A percentile compares a stretch with the other conserved stretches of the same genome.
Evolutionary conservation across 2,888 invertebrate species (phyloP).

Genomic region (Cordilura impudica): DNA sequence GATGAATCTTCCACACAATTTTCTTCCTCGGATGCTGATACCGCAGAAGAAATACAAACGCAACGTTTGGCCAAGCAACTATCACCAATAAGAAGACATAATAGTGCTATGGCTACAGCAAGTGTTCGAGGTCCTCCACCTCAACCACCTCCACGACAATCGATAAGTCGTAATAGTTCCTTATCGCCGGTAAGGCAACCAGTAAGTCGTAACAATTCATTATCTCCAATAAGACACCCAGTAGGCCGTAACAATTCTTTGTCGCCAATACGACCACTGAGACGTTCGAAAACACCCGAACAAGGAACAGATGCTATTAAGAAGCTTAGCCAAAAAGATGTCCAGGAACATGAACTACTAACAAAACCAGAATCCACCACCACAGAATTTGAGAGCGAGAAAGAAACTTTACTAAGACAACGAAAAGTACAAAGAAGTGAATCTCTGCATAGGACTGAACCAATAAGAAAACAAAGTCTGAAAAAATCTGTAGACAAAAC

Average conservation of each 20-base stretch:
- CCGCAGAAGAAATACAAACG: conserved; percentile 63
- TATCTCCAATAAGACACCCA: conserved; percentile 67
- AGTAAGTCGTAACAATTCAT: conserved; percentile 70
- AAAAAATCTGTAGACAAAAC: conserved; percentile 24
- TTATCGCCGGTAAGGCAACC: conserved; percentile 73
- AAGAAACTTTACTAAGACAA: conserved; percentile 27
- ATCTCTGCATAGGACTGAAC: conserved; percentile 24
- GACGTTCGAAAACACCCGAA: conserved; percentile 70
- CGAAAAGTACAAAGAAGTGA: conserved; percentile 32
- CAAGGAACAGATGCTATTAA: too few relatives aligned
- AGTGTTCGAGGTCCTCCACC: conserved; percentile 70
- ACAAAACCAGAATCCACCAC: conserved; percentile 27
- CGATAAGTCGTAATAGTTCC: conserved; percentile 72
- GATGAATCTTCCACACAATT: conserved; percentile 77
- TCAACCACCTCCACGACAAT: conserved; percentile 65
- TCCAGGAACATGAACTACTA: conserved; percentile 69
- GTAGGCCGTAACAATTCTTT: conserved; percentile 73
- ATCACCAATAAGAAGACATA: conserved; percentile 59
- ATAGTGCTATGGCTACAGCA: conserved; percentile 61
- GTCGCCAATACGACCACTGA: conserved; percentile 73
- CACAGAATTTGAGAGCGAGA: conserved; percentile 49
- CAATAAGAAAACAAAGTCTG: conserved; percentile 48
- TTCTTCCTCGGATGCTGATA: conserved; percentile 76
- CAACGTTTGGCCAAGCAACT: conserved; percentile 57
- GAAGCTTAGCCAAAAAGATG: conserved; percentile 72